phyloP scores from a whole-genome alignment of 2,113 vertebrate species.

The Boleophthalmus pectinirostris region DNA sequence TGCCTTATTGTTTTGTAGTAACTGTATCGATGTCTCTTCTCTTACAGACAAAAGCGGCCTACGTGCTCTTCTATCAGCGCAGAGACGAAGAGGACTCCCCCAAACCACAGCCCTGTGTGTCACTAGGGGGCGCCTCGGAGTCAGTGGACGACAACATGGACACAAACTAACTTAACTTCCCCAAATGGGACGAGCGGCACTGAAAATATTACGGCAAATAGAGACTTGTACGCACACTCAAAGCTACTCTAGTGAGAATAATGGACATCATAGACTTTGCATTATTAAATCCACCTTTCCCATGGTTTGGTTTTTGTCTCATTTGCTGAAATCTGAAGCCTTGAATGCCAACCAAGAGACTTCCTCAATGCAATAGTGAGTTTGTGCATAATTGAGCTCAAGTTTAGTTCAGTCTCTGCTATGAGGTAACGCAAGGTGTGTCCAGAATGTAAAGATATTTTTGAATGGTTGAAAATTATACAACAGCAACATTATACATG shows the following conservation, averaged over 20 bases:
- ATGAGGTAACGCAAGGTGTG: slow-evolving; percentile 10
- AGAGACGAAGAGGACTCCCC: slow-evolving; percentile 78
- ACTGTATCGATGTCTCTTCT: slow-evolving; percentile 20
- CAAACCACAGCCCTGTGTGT: slow-evolving; percentile 71
- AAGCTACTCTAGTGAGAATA: slow-evolving; percentile 65
- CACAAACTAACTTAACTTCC: slow-evolving; percentile 88
- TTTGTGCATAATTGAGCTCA: slow-evolving; percentile 56
- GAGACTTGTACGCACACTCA: slow-evolving; percentile 61
- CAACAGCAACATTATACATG: no score
- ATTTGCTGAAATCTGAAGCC: slow-evolving; percentile 59
- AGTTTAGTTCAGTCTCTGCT: slow-evolving; percentile 47
- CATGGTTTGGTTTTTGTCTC: slow-evolving; percentile 62
- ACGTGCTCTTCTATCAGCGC: slow-evolving; percentile 95
- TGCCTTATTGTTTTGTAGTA: slow-evolving; percentile 14
- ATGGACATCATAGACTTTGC: slow-evolving; percentile 60
- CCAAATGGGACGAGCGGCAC: slow-evolving; percentile 41
- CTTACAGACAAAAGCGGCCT: slow-evolving; percentile 91
- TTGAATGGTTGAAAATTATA: not conserved
- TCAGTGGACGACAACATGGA: slow-evolving; percentile 90
- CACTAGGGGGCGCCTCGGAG: slow-evolving; percentile 71
- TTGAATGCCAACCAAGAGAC: slow-evolving; percentile 60
- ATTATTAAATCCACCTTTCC: slow-evolving; percentile 46
- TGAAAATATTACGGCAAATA: slow-evolving; percentile 63
- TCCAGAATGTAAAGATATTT: not conserved
- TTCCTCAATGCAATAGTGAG: slow-evolving; percentile 50